A percentile compares a stretch with the other conserved stretches of the same genome.
Evolutionary conservation across 1,140 invertebrate species (phyloP).

Genomic region (Euwallacea similis): DNA sequence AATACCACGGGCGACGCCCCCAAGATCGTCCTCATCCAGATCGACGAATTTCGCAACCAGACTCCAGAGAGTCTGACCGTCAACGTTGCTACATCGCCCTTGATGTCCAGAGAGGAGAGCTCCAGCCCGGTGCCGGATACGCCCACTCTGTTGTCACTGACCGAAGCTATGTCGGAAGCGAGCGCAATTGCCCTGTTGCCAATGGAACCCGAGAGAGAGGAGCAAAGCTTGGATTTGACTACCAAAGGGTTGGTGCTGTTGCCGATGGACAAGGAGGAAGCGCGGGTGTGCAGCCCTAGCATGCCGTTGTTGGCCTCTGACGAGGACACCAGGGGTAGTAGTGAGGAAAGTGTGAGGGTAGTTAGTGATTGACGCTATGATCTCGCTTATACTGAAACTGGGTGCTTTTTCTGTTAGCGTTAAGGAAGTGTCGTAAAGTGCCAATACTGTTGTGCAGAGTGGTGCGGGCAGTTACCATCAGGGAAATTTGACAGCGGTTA

Average conservation of each 20-base stretch:
- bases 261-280: neutral
- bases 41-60: constrained; percentile 44
- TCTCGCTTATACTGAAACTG: constrained; percentile 14
- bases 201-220: constrained; percentile 4
- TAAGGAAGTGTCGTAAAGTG: constrained; percentile 8
- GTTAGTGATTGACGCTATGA: constrained; percentile 31
- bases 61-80: constrained; percentile 10
- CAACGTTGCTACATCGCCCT: constrained; percentile 10
- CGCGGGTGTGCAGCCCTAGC: neutral
- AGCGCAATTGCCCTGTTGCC: constrained; percentile 22
- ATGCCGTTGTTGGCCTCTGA: constrained; percentile 12
- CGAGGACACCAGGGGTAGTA: constrained; percentile 16
- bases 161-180: constrained; percentile 10
- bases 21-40: constrained; percentile 52
- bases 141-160: constrained; percentile 30
- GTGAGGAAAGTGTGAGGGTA: constrained; percentile 33
- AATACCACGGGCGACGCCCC: constrained; percentile 33
- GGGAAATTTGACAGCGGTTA: no score
- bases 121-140: constrained; percentile 29
- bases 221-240: neutral
- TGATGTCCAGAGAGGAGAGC: constrained; percentile 6
- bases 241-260: neutral
- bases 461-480: no score
- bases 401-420: neutral
- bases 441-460: neutral